Base-by-base conservation (phyloP, 2,888 invertebrate species). In the Timema cristinae region DNA sequence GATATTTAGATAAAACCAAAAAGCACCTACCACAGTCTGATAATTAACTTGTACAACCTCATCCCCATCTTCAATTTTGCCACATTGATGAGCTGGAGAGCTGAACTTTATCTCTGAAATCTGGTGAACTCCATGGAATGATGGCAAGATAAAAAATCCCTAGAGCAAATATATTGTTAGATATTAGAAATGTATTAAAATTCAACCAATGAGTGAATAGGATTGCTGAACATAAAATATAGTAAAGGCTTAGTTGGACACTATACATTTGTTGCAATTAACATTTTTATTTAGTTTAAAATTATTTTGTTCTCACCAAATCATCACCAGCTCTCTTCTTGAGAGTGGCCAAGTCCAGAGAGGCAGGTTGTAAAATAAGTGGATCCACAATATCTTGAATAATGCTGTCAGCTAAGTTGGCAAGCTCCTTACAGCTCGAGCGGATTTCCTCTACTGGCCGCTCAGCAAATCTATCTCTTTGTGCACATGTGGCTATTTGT, bases 51-150 rank as follows among this genome's bases (percentile, higher is more conserved):
- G 95, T 61, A 98, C 92, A 77, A 98, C 94, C 85, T 98, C 98
- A 83, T 98, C 98, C 0, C 97, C 98, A 78, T 93, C 92, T 83
- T 96, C 96, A 79, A 98, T 91, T 84, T 94, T 94, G 4, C 93
- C 93, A 77, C 94, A 93, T 52, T 92, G 90, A 83, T 97, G 95
- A 59, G 97, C 96, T 4, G 96, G 95, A 68, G 95, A 95, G 79
- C 95, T 92, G 82, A 92, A 91, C 81, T 95, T 94, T 70, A 97
- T 92, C 80, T 93, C 93, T 16, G 93, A 93, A 73, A 98, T 92
- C 80, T 94, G 92, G 80, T 88, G 88, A 8, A 85, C 82, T 7
- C 88, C 88, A 81, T 91, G 92, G 83, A 91, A 93, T 61, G 92
- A 93, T 10, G 95, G 93, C 79, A 92, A 88, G 77, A 98, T 93